A percentile compares a stretch with the other conserved stretches of the same genome.
These are phyloP conservation scores for Chelonus formosanus DNA, from an alignment of 2,888 invertebrate genomes.

Conservation along the genomic window DNA sequence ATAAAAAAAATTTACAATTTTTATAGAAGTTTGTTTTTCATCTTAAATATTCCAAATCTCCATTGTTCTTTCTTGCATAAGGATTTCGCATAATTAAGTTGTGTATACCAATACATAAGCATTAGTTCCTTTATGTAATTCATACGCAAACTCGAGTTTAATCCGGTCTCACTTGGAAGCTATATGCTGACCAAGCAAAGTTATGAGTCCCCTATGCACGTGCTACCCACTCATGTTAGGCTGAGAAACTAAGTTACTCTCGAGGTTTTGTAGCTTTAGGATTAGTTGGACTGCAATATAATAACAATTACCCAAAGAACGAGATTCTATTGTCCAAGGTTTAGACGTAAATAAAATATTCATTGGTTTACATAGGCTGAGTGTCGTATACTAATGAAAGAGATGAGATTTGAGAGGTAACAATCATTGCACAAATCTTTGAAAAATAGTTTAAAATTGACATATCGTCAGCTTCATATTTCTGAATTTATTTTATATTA, in stretches of 20 bases:
- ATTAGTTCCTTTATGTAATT: conserved; percentile 42
- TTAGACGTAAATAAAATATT: neutral
- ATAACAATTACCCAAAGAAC: conserved; percentile 5
- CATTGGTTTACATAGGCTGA: no score
- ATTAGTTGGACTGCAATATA: conserved; percentile 10
- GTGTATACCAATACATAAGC: neutral
- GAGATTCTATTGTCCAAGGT: neutral
- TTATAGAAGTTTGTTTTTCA: no score
- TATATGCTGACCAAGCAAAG: conserved; percentile 39
- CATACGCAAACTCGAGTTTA: conserved; percentile 48
- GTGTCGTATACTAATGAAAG: no score
- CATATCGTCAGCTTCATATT: no score
- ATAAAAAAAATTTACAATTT: no score
- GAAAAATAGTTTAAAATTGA: no score
- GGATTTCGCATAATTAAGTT: neutral
- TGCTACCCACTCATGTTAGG: conserved; percentile 20
- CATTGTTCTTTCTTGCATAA: no score
- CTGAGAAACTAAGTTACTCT: conserved; percentile 32
- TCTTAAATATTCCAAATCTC: no score
- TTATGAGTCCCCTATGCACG: conserved; percentile 39
- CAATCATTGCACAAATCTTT: no score
- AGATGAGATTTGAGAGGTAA: no score
- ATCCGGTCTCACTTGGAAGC: conserved; percentile 45
- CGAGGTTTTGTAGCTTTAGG: conserved; percentile 2
- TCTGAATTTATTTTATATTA: no score